A percentile compares a stretch with the other conserved stretches of the same genome.
Conservation (phyloP, 1,140 invertebrate species). For the Chironomus striatipennis region DNA sequence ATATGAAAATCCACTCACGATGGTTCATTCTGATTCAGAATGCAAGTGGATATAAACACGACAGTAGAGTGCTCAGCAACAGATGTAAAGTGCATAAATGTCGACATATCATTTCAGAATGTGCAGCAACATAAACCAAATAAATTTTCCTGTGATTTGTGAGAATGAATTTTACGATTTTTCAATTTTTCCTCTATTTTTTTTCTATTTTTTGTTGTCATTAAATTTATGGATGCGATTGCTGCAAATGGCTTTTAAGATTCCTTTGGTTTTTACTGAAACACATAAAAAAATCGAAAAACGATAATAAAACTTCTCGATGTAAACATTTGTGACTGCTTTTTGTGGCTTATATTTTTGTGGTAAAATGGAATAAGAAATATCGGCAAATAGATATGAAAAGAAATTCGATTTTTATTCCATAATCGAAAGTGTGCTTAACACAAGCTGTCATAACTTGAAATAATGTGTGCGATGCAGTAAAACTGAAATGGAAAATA, state of each 20-base stretch:
- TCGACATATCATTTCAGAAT: background rate
- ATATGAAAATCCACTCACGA: background rate
- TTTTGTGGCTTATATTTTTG: too few species aligned
- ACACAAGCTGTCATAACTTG: background rate
- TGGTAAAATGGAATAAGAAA: too few species aligned
- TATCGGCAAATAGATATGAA: background rate
- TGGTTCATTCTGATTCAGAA: background rate
- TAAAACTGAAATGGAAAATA: background rate
- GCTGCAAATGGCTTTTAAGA: background rate
- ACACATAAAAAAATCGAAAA: background rate
- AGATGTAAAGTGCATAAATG: constrained; percentile 12
- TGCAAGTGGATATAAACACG: background rate
- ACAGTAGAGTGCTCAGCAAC: background rate
- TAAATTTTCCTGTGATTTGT: background rate
- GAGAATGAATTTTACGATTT: background rate
- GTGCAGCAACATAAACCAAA: background rate
- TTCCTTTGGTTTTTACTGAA: background rate
- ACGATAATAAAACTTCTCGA: background rate
- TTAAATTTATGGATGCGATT: background rate
- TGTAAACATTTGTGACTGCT: background rate
- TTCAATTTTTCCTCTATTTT: too few species aligned
- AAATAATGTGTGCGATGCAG: background rate
- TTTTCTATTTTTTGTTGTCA: background rate
- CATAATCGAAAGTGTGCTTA: background rate
- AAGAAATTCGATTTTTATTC: constrained; percentile 2